Base-by-base conservation (phyloP, 92 coral and sea anemone species). In the Epizoanthus scotinus region DNA sequence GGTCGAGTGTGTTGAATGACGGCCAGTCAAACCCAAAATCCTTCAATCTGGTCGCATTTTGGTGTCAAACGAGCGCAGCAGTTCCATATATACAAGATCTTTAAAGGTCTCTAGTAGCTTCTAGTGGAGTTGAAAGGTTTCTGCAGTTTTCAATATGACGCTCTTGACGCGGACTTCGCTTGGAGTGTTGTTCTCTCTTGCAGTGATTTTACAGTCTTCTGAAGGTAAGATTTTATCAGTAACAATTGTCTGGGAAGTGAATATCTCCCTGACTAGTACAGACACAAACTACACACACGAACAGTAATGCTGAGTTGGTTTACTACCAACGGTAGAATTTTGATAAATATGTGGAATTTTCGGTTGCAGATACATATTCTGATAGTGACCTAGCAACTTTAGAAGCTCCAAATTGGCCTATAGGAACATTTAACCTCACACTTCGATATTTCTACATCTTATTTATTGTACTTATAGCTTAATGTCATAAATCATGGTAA, bases 1-100 rank as follows among this genome's bases (percentile, higher is more conserved):
- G 81, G 81, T 75, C 67, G 21, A 21, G 54, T 58, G 81, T 59
- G 69, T n/a, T 59, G 81, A 75, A 54, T 75, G 81, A 75, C 28
- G 24, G 22, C 55, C 24, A 60, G 69, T 75, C 68, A 75, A 75
- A 59, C 54, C 56, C 68, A 60, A 34, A 75, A 21, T n/a, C 55
- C 56, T 24, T 67, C 71, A 67, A 67, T 29, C 49, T 31, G 26
- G 64, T 73, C 79, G 79, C 50, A 1, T 73, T 29, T 58, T 38
- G 53, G 79, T 36, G 31, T 73, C 79, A 73, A 56, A 36, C 59
- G 26, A 75, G 56, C n/a, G 60, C 67, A 75, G 57, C 38, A 40
- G 81, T 58, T 75, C 55, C 55, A 75, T n/a, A n/a, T n/a, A 59
- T 58, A 20, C 67, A 36, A 36, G 42, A 54, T 40, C 38, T 38